These are phyloP conservation scores for Benitochromis conjunctus DNA, from an alignment of 2,113 vertebrate genomes.

Conservation along the genomic window DNA sequence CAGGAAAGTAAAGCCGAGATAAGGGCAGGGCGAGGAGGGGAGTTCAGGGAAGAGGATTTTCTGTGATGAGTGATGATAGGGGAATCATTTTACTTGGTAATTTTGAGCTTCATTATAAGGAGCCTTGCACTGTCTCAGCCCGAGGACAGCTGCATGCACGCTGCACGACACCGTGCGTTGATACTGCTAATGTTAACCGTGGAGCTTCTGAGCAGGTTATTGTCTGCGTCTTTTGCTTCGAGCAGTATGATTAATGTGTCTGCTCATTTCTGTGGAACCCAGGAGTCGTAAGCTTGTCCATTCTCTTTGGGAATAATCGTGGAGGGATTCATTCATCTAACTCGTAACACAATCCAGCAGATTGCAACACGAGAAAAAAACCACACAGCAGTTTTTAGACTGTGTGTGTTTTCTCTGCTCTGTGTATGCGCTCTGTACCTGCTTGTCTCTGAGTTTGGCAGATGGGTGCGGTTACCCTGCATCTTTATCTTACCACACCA, in stretches of 20 bases:
- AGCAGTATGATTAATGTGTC: conserved; percentile 52
- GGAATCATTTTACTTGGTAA: conserved; percentile 31
- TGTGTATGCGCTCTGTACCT: conserved; percentile 12
- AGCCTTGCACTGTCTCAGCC: neutral
- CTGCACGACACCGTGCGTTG: conserved; percentile 3
- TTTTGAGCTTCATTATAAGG: conserved; percentile 29
- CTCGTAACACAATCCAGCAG: neutral
- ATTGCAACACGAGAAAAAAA: neutral
- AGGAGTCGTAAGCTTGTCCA: neutral
- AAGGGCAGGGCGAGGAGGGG: neutral
- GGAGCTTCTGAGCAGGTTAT: conserved; percentile 32
- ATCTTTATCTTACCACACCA: conserved; percentile 61
- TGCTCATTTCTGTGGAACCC: neutral
- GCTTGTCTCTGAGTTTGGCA: conserved; percentile 9
- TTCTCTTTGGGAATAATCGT: conserved; percentile 26
- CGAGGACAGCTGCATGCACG: conserved; percentile 12
- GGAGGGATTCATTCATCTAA: conserved; percentile 33
- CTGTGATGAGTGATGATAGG: conserved; percentile 15
- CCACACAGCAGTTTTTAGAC: neutral
- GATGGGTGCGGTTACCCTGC: conserved; percentile 51
- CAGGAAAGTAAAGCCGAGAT: conserved; percentile 1
- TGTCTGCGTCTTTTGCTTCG: conserved; percentile 20
- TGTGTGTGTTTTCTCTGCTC: neutral
- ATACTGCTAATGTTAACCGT: conserved; percentile 5
- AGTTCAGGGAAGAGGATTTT: conserved; percentile 12